Evolutionary conservation across 2,888 invertebrate genomes (phyloP).

Genomic region (Drosophila fulvimacula): DNA sequence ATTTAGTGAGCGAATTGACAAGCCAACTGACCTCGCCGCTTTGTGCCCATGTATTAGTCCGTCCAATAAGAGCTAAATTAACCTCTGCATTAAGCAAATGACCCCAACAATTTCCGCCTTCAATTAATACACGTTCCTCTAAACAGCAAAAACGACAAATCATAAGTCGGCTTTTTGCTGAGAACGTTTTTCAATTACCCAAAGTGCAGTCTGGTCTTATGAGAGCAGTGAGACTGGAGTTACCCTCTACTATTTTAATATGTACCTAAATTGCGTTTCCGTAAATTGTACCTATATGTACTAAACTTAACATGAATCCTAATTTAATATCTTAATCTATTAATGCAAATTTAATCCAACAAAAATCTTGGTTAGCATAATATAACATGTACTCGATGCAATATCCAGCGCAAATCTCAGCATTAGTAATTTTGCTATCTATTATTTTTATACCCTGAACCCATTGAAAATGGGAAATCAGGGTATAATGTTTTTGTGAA

Average conservation of each 20-base stretch:
- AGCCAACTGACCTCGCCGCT: conserved; percentile 34
- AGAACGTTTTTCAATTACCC: conserved; percentile 7
- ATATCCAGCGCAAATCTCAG: too few relatives aligned
- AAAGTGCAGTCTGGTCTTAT: neutral
- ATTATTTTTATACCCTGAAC: too few relatives aligned
- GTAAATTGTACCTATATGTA: too few relatives aligned
- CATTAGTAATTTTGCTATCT: too few relatives aligned
- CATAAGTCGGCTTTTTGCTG: conserved; percentile 20
- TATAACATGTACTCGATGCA: too few relatives aligned
- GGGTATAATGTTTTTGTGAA: too few relatives aligned
- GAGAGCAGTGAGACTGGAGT: neutral
- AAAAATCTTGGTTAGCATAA: too few relatives aligned
- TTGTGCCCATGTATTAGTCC: conserved; percentile 16
- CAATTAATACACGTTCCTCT: conserved; percentile 50
- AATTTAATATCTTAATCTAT: too few relatives aligned
- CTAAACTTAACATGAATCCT: too few relatives aligned
- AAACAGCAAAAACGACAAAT: conserved; percentile 37
- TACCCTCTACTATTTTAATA: neutral
- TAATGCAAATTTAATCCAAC: too few relatives aligned
- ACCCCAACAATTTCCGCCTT: conserved; percentile 66
- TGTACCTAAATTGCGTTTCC: neutral
- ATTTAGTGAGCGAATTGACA: conserved; percentile 34
- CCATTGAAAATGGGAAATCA: too few relatives aligned
- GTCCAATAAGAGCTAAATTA: conserved; percentile 41
- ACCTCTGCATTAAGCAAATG: conserved; percentile 45